Conservation (phyloP, 1,140 invertebrate species). For the Drosophila lacteicornis region DNA sequence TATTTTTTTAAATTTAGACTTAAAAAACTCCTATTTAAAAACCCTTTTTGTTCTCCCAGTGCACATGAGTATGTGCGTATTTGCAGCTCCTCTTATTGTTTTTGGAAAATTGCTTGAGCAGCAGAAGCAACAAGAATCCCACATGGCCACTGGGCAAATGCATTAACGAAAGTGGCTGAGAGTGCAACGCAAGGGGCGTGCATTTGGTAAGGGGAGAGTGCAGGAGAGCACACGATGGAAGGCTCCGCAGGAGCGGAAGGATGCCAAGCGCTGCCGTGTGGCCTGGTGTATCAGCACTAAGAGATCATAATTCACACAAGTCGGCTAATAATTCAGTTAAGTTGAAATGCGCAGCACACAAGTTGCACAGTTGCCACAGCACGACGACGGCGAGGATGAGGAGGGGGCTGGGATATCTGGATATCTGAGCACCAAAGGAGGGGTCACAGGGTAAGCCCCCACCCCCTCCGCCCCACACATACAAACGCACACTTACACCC, state of each 20-base stretch:
- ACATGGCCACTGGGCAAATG: constrained; percentile 82
- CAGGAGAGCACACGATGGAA: neutral
- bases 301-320: constrained; percentile 83
- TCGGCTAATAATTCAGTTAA: constrained; percentile 83
- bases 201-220: constrained; percentile 14
- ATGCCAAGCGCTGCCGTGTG: constrained; percentile 33
- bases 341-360: constrained; percentile 75
- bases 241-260: constrained; percentile 5
- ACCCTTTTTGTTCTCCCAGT: neutral
- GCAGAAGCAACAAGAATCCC: constrained; percentile 60
- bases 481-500: constrained; percentile 2
- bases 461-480: no score
- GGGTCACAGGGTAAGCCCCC: constrained; percentile 15
- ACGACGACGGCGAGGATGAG: no score
- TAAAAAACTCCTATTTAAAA: neutral
- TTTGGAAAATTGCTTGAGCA: constrained; percentile 61
- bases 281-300: constrained; percentile 73
- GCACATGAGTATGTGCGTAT: constrained; percentile 8
- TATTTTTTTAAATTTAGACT: neutral
- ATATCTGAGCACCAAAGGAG: constrained; percentile 1
- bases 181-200: constrained; percentile 30
- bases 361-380: constrained; percentile 32
- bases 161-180: constrained; percentile 76
- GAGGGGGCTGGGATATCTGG: neutral
- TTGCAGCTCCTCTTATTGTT: constrained; percentile 64